phyloP scores from a whole-genome alignment of 2,797 vertebrate species.

The Cyclura pinguis region DNA sequence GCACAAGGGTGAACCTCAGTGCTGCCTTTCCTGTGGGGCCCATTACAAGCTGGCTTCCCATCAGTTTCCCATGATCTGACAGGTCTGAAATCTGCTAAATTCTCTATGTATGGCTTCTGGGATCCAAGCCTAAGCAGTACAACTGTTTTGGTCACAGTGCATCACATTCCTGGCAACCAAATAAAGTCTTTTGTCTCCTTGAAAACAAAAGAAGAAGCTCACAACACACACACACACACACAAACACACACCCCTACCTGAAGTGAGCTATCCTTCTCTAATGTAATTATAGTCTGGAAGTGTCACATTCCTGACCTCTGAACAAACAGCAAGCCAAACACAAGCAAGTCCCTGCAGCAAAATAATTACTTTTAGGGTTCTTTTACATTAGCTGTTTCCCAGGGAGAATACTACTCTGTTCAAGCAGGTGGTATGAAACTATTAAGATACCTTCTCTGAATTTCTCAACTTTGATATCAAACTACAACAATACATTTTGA shows the following conservation, averaged over 20 bases:
- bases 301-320: constrained; percentile 25
- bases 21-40: constrained; percentile 90
- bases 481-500: not conserved
- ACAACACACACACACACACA: too few species aligned
- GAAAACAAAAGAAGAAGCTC: too few species aligned
- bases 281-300: not conserved
- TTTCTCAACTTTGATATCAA: not conserved
- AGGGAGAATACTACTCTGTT: not conserved
- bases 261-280: not conserved
- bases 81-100: not conserved
- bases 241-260: too few species aligned
- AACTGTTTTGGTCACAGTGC: not conserved
- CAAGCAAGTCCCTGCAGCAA: constrained; percentile 4
- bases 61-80: constrained; percentile 78
- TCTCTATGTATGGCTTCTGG: not conserved
- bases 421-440: not conserved
- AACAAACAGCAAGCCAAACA: not conserved
- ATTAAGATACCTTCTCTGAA: not conserved
- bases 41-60: constrained; percentile 89
- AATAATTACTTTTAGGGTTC: constrained; percentile 1
- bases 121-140: not conserved
- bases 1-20: constrained; percentile 88
- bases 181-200: constrained; percentile 30
- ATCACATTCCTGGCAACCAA: not conserved
- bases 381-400: not conserved